Conservation (phyloP, 1,140 invertebrate species). For the Aphelenchoides besseyi region DNA sequence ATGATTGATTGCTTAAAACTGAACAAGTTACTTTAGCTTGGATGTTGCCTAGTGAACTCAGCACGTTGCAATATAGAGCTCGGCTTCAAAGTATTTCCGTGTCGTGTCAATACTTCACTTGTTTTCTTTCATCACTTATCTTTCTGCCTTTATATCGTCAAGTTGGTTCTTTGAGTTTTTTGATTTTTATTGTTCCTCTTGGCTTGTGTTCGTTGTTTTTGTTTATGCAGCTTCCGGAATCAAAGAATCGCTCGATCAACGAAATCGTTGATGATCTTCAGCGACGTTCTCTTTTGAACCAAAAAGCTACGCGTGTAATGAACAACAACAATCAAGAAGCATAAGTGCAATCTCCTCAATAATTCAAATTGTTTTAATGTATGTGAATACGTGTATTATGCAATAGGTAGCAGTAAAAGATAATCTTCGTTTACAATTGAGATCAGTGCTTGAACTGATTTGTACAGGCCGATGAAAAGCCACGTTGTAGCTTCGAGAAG, state of each 20-base stretch:
- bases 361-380: too few species aligned
- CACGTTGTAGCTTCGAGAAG: too few species aligned
- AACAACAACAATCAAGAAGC: too few species aligned
- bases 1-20: constrained; percentile 12
- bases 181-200: constrained; percentile 35
- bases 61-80: constrained; percentile 9
- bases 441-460: too few species aligned
- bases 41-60: constrained; percentile 39
- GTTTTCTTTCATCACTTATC: constrained; percentile 38
- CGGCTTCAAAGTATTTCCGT: constrained; percentile 35
- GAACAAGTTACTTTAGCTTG: constrained; percentile 16
- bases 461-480: too few species aligned
- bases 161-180: constrained; percentile 27
- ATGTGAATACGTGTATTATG: too few species aligned
- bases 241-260: constrained; percentile 31
- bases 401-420: too few species aligned
- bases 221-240: constrained; percentile 33
- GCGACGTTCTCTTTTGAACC: neutral
- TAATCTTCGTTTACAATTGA: too few species aligned
- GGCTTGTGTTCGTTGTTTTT: constrained; percentile 32
- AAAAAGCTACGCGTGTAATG: neutral
- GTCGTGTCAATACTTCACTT: constrained; percentile 42
- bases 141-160: constrained; percentile 33
- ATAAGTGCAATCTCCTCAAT: too few species aligned
- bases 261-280: constrained; percentile 31